Percentiles rank a stretch among this genome's conserved stretches.
Conservation (phyloP, 2,113 vertebrate genomes). For the Willisornis vidua region DNA sequence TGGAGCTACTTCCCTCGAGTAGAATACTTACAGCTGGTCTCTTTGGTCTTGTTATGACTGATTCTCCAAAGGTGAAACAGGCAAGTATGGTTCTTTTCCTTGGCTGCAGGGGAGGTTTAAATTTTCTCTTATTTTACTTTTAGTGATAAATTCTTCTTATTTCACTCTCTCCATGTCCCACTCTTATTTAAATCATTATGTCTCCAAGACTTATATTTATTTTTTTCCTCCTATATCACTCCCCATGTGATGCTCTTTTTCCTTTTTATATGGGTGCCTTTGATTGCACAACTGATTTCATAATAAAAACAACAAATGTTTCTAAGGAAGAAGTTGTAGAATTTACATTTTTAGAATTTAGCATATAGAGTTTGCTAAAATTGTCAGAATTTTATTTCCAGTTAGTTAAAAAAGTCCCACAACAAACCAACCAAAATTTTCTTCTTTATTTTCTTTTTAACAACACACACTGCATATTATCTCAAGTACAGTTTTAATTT, state of each 20-base stretch:
- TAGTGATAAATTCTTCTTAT: background rate
- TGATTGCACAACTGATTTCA: background rate
- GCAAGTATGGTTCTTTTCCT: background rate
- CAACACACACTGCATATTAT: background rate
- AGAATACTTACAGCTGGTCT: background rate
- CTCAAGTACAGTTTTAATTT: background rate
- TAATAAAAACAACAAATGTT: background rate
- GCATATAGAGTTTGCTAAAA: background rate
- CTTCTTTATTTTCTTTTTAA: background rate
- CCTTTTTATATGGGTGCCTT: background rate
- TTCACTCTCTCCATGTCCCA: accelerated
- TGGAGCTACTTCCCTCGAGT: background rate
- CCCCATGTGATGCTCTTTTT: background rate
- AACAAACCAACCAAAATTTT: background rate
- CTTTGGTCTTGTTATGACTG: background rate
- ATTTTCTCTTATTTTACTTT: background rate
- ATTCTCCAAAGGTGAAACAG: background rate
- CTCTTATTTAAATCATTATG: background rate
- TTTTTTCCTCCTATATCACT: background rate
- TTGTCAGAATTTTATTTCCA: background rate
- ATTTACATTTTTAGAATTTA: background rate
- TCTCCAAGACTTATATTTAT: background rate
- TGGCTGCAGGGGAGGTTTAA: background rate
- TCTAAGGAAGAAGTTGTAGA: background rate
- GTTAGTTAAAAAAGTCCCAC: background rate